Evolutionary conservation across 1,140 invertebrate genomes (phyloP).

Genomic region (Cydia strobilella): DNA sequence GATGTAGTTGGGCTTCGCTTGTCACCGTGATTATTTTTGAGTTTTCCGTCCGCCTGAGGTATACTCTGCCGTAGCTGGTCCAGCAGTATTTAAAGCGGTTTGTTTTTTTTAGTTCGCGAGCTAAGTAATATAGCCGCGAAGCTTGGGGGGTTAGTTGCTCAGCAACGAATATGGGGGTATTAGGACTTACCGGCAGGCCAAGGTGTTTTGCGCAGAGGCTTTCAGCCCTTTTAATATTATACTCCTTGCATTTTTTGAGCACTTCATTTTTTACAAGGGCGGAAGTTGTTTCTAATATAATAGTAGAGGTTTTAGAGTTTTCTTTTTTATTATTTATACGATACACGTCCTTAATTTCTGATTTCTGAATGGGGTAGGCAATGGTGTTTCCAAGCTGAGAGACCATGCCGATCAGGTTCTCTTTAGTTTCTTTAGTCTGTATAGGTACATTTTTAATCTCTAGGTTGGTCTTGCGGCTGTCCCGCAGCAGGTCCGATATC

Average conservation of each 20-base stretch:
- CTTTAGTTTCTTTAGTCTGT: not conserved
- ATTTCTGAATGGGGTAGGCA: not conserved
- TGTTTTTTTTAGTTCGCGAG: conserved; percentile 29
- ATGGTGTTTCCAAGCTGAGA: not conserved
- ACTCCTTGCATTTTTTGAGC: conserved; percentile 7
- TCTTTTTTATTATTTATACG: not conserved
- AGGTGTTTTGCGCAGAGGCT: conserved; percentile 1
- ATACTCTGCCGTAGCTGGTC: conserved; percentile 32
- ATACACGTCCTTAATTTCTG: not conserved
- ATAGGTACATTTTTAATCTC: conserved; percentile 34
- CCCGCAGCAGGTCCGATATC: conserved; percentile 8
- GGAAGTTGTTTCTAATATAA: conserved; percentile 7
- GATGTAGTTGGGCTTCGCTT: conserved; percentile 31
- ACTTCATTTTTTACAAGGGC: conserved; percentile 3
- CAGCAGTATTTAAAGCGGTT: conserved; percentile 31
- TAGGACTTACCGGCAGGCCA: not conserved
- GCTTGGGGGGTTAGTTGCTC: conserved; percentile 28
- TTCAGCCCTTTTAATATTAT: not conserved
- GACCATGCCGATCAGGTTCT: not conserved
- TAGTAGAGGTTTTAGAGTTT: not conserved
- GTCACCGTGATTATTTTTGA: conserved; percentile 32
- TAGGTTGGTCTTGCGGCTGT: conserved; percentile 6
- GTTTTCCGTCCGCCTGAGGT: conserved; percentile 18
- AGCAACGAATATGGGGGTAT: not conserved
- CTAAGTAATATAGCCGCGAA: conserved; percentile 26